phyloP scores from a whole-genome alignment of 2,113 vertebrate species.

The Eretmochelys imbricata region DNA sequence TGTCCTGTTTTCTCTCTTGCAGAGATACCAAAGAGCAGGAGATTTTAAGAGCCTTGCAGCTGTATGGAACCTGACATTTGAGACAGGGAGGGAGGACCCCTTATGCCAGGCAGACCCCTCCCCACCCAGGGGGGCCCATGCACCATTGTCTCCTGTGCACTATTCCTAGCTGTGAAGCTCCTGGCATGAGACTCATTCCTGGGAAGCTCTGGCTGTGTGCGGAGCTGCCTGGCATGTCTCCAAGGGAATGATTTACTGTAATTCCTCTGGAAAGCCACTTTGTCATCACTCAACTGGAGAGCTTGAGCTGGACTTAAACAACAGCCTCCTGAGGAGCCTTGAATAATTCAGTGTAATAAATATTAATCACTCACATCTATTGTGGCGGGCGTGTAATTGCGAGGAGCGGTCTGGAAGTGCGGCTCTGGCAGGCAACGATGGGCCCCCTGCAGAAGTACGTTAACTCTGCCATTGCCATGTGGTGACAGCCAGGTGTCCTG shows the following conservation, averaged over 20 bases:
- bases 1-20: background rate
- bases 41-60: background rate
- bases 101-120: background rate
- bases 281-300: conserved; percentile 66
- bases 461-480: conserved; percentile 34
- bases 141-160: fast-evolving
- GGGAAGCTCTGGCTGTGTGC: background rate
- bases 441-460: background rate
- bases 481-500: background rate
- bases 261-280: conserved; percentile 65
- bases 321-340: conserved; percentile 70
- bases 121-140: fast-evolving
- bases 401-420: conserved; percentile 63
- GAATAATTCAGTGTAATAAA: conserved; percentile 75
- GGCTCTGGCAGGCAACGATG: conserved; percentile 25
- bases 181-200: fast-evolving
- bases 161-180: background rate
- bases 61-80: background rate
- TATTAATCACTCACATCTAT: conserved; percentile 57
- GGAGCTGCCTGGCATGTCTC: conserved; percentile 33
- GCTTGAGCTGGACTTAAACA: conserved; percentile 69
- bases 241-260: conserved; percentile 57
- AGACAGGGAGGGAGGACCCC: too few relatives aligned
- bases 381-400: conserved; percentile 70
- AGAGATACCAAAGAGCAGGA: too few relatives aligned